Evolutionary conservation across 2,113 vertebrate genomes (phyloP).

Genomic region (Hyaena hyaena): DNA sequence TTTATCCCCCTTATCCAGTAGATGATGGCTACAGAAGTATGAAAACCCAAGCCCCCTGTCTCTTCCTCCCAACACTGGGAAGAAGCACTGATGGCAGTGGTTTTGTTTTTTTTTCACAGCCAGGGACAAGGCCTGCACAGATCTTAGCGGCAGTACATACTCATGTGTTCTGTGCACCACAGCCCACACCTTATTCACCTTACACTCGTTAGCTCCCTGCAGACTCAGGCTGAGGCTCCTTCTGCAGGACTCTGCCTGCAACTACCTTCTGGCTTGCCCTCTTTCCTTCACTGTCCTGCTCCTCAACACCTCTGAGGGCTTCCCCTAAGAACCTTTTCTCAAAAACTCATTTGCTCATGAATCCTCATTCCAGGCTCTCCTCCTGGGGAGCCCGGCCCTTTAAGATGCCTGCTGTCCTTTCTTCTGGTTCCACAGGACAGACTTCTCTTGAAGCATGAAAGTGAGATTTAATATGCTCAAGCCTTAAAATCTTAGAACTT

Average conservation of each 20-base stretch:
- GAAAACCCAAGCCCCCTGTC: not conserved
- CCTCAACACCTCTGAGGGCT: rapidly evolving
- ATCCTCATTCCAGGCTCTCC: not conserved
- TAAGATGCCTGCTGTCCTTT: not conserved
- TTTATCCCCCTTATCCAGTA: not conserved
- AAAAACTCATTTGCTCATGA: not conserved
- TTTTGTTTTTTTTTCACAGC: rapidly evolving
- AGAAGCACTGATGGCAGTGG: rapidly evolving
- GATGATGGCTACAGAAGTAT: not conserved
- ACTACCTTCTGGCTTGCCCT: not conserved
- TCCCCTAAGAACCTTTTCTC: not conserved
- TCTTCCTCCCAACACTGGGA: not conserved
- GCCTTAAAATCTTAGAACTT: not conserved
- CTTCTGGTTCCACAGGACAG: not conserved
- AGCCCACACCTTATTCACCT: not conserved
- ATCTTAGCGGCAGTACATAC: too few species aligned
- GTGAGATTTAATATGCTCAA: not conserved
- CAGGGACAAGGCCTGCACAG: not conserved
- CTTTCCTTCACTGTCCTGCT: not conserved
- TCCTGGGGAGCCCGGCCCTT: not conserved
- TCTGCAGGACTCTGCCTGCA: not conserved
- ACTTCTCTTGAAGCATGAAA: not conserved
- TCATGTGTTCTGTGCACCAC: not conserved
- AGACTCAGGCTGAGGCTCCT: not conserved
- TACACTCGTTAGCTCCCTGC: not conserved